Percentiles rank a stretch among this genome's conserved stretches.
Evolutionary conservation across 2,888 invertebrate genomes (phyloP).

Genomic region (Leptothorax acervorum): DNA sequence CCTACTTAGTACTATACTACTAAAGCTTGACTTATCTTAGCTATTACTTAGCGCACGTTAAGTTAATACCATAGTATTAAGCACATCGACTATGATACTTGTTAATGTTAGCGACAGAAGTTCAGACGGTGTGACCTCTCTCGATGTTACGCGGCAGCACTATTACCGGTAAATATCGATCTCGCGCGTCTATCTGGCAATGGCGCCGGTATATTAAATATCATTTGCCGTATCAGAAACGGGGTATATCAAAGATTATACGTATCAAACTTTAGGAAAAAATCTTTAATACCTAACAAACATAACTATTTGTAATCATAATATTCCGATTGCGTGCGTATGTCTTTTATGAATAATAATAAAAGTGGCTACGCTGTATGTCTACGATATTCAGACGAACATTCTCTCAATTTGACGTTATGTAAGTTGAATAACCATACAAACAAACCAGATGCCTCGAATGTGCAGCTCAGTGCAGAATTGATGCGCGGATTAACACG

Average conservation of each 20-base stretch:
- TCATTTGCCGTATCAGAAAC: constrained; percentile 13
- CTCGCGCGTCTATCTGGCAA: constrained; percentile 42
- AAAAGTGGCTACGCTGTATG: background rate
- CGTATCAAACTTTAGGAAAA: background rate
- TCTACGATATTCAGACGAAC: no score
- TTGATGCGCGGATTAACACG: background rate
- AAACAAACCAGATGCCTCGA: background rate
- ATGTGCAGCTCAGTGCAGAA: constrained; percentile 7
- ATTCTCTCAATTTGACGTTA: background rate
- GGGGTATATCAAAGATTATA: constrained; percentile 3
- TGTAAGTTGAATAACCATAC: background rate
- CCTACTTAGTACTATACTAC: constrained; percentile 40
- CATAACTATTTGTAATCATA: background rate
- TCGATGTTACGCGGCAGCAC: constrained; percentile 43
- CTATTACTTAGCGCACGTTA: constrained; percentile 55
- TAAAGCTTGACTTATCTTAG: constrained; percentile 49
- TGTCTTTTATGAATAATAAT: background rate
- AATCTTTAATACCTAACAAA: background rate
- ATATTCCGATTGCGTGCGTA: background rate
- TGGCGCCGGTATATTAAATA: constrained; percentile 38
- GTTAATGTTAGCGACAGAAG: constrained; percentile 56
- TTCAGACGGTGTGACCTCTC: constrained; percentile 46
- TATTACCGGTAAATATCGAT: constrained; percentile 54
- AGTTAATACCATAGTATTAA: constrained; percentile 52
- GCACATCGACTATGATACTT: constrained; percentile 51